Evolutionary conservation across 2,113 vertebrate genomes (phyloP), one percentile per base, ranked within the genome.

Genomic region (Heterotilapia buettikoferi): DNA sequence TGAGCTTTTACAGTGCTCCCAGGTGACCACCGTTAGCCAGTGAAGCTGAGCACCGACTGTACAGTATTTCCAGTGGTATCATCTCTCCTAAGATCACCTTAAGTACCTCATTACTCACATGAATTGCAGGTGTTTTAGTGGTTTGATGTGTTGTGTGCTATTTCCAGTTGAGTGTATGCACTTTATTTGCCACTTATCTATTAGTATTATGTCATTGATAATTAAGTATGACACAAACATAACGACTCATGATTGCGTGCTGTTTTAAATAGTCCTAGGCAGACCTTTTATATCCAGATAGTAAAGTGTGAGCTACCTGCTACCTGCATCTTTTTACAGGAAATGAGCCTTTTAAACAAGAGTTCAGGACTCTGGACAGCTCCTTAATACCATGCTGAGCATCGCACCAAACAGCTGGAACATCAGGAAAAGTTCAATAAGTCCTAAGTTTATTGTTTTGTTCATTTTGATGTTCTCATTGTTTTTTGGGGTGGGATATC

Each of bases 361-460:
- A 85, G 61, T 91, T 93, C 89, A 94, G 92, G 43, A 92, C 94
- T 90, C 19, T 90, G 93, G 92, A 95, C 87, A 94, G 93, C 79
- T 94, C 90, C 87, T 68, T 47, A 24, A 76, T 24, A 52, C 40
- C 2, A 66, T 1, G 6, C 10, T 83, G 45, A 43, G 56, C 3
- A 84, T 12, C 5, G 1, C 10, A 78, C 43, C 6, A 5, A 85
- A 83, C 68, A 38, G 31, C 59, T 78, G 83, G 80, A 91, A 84
- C 59, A 83, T 38, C 24, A 80, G 79, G 33, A 80, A 78, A 36
- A 14, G 13, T 78, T 76, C 14, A 29, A 19, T 5, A 47, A 76
- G 14, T 47, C 43, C 29, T 45, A 73, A 26, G 21, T 73, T 47
- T 26, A 76, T 31, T 50, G 24, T 36, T 56, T 84, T 59, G 5